Conservation (phyloP, 2,113 vertebrate species). For the Nannobrachium achirus region DNA sequence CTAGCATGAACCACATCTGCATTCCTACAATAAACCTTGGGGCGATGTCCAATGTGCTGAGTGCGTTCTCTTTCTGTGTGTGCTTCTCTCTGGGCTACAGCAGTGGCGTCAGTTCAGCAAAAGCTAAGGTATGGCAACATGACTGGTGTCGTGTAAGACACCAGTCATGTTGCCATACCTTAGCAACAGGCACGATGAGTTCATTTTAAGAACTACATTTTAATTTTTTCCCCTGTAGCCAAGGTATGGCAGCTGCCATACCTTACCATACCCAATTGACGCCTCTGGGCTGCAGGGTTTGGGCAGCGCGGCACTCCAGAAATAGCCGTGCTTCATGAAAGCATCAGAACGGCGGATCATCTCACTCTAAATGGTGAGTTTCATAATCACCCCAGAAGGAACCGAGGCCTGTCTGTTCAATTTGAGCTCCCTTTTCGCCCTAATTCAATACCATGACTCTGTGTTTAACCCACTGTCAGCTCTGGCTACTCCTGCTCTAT, state of each 20-base stretch:
- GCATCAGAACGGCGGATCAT: conserved; percentile 62
- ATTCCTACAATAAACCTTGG: conserved; percentile 47
- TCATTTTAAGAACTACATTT: too few relatives aligned
- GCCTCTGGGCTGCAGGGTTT: too few relatives aligned
- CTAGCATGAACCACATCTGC: conserved; percentile 60
- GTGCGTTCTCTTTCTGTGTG: conserved; percentile 60
- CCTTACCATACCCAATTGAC: too few relatives aligned
- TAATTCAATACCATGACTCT: conserved; percentile 65
- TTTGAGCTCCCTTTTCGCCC: conserved; percentile 64
- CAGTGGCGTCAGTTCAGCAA: too few relatives aligned
- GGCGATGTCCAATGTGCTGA: conserved; percentile 51
- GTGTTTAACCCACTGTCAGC: conserved; percentile 72
- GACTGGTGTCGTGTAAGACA: too few relatives aligned
- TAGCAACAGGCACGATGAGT: too few relatives aligned
- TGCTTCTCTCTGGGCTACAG: conserved; percentile 4
- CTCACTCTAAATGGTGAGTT: conserved; percentile 65
- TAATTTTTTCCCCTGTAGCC: too few relatives aligned
- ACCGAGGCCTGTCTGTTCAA: conserved; percentile 68
- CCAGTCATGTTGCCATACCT: too few relatives aligned
- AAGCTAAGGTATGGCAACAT: too few relatives aligned
- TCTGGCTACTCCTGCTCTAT: conserved; percentile 51
- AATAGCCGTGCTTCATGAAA: conserved; percentile 72
- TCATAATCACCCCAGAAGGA: conserved; percentile 65
- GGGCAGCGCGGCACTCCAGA: conserved; percentile 59
- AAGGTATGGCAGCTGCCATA: too few relatives aligned